These are phyloP conservation scores for Cichlasoma orientale DNA, from an alignment of 2,797 vertebrate genomes.

Conservation along the genomic window DNA sequence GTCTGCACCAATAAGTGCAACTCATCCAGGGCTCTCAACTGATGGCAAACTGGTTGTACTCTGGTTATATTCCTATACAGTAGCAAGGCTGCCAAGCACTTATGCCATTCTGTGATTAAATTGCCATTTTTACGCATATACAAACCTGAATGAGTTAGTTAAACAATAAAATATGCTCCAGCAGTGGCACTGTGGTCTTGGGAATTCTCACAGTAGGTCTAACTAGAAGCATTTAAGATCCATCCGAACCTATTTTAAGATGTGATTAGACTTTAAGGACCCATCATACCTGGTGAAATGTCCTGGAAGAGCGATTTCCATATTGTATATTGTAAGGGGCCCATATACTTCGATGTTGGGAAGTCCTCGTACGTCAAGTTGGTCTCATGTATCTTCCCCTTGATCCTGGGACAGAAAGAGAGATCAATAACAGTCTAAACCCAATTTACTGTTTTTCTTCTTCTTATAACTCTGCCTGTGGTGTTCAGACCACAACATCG, in stretches of 20 bases:
- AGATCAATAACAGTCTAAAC: constrained; percentile 53
- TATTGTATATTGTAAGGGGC: constrained; percentile 96
- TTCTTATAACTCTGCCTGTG: constrained; percentile 9
- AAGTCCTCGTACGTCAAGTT: constrained; percentile 98
- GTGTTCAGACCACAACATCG: not conserved
- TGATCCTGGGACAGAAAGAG: constrained; percentile 84
- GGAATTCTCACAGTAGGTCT: not conserved
- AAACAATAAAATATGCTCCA: not conserved
- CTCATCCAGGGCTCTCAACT: too few species aligned
- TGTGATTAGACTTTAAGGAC: not conserved
- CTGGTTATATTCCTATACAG: too few species aligned
- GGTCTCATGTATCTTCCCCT: constrained; percentile 97
- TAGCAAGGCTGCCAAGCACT: too few species aligned
- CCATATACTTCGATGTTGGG: constrained; percentile 97
- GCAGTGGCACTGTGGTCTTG: not conserved
- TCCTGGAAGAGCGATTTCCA: constrained; percentile 98
- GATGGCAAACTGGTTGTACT: too few species aligned
- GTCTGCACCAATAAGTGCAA: too few species aligned
- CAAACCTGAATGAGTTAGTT: not conserved
- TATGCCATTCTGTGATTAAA: too few species aligned
- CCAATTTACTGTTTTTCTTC: constrained; percentile 14
- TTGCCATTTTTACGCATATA: not conserved
- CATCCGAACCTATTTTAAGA: not conserved
- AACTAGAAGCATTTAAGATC: not conserved
- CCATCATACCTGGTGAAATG: constrained; percentile 89